Base-by-base conservation (phyloP, 1,140 invertebrate species). In the Telenomus remus region DNA sequence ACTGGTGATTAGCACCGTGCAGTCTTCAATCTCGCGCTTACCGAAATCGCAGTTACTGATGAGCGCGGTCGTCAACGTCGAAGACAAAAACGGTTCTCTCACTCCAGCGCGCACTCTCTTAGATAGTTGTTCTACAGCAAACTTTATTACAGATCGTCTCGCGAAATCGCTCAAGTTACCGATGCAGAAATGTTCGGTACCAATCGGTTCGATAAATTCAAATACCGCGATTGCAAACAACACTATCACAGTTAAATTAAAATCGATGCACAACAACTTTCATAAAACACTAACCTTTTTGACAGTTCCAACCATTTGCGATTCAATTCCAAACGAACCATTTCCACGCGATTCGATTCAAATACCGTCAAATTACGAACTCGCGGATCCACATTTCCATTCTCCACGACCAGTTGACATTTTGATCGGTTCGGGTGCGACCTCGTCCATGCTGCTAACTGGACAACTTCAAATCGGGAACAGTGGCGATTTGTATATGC, bases 341-440 rank as follows among this genome's bases (percentile, higher is more conserved):
- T 44, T 60, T 35, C 48, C 65, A 13, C 37, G 61, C 37, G 39
- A 65, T 5, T 12, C 9, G 16, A 34, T 65, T 7, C 10, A 60
- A 4, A 34, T 59, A 14, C 44, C 44, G 5, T 19, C 7, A 0
- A 57, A 57, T 47, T 44, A 56, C 3, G 42, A 57, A 53, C 37
- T 72, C 1, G 69, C 69, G 0, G 69, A 72, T 54, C 60, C 60
- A 1, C 35, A 64, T 33, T 72, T 72, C 53, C 60, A 72, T 12
- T 14, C 57, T 12, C 48, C 69, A 0, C 1, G 8, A 0, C 33
- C 34, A 1, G 27, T 64, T 1, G 69, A 72, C 43, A n/a, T 72
- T 6, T 49, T 72, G 10, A 51, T 72, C 10, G 59, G 59, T 19
- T 51, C 69, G 0, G 60, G 68, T 6, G 11, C 59, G 4, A 50